A percentile compares a stretch with the other conserved stretches of the same genome.
These are phyloP conservation scores for Zapornia atra DNA, from an alignment of 2,113 vertebrate species.

Conservation along the genomic window DNA sequence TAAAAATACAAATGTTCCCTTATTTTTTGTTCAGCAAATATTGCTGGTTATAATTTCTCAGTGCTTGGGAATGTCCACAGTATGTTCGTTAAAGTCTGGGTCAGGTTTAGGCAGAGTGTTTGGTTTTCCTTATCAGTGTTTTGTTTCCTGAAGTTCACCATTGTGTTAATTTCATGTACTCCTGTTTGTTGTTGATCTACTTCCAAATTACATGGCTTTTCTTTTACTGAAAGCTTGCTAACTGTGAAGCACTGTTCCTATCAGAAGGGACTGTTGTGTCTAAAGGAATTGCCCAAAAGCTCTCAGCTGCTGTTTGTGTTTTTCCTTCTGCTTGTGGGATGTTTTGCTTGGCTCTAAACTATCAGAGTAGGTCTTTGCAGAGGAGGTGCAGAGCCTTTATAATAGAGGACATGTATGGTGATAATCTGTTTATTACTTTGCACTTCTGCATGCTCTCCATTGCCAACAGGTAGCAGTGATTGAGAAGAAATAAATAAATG, in stretches of 20 bases:
- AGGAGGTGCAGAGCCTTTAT: background rate
- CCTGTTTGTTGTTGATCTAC: background rate
- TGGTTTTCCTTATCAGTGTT: background rate
- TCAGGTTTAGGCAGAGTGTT: background rate
- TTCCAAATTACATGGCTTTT: background rate
- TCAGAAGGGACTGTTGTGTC: background rate
- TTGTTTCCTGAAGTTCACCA: background rate
- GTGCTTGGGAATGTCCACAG: background rate
- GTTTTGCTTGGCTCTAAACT: background rate
- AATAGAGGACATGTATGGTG: background rate
- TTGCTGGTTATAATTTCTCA: background rate
- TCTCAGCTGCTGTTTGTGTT: background rate
- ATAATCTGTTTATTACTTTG: background rate
- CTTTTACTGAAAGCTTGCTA: background rate
- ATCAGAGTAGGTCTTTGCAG: background rate
- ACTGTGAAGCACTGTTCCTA: background rate
- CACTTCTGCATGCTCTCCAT: background rate
- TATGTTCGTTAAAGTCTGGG: background rate
- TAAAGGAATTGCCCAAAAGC: background rate
- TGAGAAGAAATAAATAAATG: background rate
- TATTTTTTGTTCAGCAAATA: background rate
- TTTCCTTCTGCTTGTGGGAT: background rate
- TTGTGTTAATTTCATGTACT: background rate
- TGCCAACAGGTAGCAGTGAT: background rate
- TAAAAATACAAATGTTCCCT: background rate